These are phyloP conservation scores for Eudasyphora cyanicolor DNA, from an alignment of 2,888 invertebrate species.

Conservation along the genomic window DNA sequence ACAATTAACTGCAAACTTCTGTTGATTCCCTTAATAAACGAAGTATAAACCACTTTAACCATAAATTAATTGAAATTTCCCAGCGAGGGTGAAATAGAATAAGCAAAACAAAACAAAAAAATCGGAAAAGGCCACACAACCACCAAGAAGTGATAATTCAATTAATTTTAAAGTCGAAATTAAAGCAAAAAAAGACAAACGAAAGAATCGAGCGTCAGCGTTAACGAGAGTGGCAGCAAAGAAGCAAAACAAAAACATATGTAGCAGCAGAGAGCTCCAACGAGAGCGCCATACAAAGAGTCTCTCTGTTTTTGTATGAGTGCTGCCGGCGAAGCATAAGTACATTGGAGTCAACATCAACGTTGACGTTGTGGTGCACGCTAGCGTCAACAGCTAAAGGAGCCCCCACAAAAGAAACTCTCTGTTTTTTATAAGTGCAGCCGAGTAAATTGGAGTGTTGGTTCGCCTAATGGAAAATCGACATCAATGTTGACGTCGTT, in stretches of 20 bases:
- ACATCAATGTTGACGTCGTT: not conserved
- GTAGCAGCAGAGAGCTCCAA: slow-evolving; percentile 32
- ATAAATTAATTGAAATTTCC: not conserved
- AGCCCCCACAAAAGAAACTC: too few species aligned
- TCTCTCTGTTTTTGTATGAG: too few species aligned
- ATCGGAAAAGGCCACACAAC: too few species aligned
- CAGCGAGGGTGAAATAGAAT: slow-evolving; percentile 34
- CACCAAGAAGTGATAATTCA: slow-evolving; percentile 48
- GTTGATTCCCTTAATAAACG: not conserved
- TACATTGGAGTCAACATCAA: too few species aligned
- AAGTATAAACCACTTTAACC: not conserved
- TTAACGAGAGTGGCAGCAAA: too few species aligned
- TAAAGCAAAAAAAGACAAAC: not conserved
- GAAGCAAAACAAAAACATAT: not conserved
- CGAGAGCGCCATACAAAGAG: too few species aligned
- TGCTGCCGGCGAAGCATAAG: too few species aligned
- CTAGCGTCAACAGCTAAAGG: too few species aligned
- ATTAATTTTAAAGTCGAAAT: slow-evolving; percentile 41
- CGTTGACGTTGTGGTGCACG: too few species aligned
- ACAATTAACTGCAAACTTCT: not conserved
- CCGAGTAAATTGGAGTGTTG: slow-evolving; percentile 44
- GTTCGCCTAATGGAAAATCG: slow-evolving; percentile 25
- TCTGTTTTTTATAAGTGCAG: too few species aligned
- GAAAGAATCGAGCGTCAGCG: not conserved
- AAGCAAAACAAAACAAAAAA: slow-evolving; percentile 51